Conservation (phyloP, 2,888 invertebrate species). For the Drosophila rubida region DNA sequence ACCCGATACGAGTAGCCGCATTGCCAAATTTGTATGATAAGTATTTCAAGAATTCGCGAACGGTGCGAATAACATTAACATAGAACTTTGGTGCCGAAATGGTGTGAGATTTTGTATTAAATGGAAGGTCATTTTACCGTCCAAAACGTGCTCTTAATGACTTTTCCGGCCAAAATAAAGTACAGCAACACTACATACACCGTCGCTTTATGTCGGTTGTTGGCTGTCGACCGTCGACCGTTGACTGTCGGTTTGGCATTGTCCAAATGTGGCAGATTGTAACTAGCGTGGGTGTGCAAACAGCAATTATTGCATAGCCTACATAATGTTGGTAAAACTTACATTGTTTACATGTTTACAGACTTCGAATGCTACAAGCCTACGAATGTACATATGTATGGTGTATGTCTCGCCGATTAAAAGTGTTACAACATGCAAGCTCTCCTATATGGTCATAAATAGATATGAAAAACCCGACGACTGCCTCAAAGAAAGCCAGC, state of each 20-base stretch:
- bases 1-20: constrained; percentile 4
- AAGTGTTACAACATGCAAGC: not conserved
- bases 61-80: constrained; percentile 47
- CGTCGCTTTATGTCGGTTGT: constrained; percentile 25
- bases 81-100: constrained; percentile 59
- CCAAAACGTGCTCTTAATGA: constrained; percentile 44
- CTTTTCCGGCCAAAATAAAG: constrained; percentile 42
- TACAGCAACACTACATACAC: constrained; percentile 3
- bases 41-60: constrained; percentile 38
- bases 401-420: not conserved
- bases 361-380: constrained; percentile 4
- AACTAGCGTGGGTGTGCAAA: constrained; percentile 47
- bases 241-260: constrained; percentile 43
- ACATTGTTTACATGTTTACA: constrained; percentile 19
- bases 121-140: constrained; percentile 39
- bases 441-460: not conserved
- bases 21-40: constrained; percentile 46
- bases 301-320: constrained; percentile 47
- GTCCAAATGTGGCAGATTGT: constrained; percentile 50
- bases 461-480: not conserved
- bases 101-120: constrained; percentile 46
- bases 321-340: constrained; percentile 30
- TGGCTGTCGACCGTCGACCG: constrained; percentile 10
- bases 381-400: not conserved
- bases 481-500: constrained; percentile 17